Evolutionary conservation across 2,113 vertebrate genomes (phyloP).

Genomic region (Terrapene triunguis): DNA sequence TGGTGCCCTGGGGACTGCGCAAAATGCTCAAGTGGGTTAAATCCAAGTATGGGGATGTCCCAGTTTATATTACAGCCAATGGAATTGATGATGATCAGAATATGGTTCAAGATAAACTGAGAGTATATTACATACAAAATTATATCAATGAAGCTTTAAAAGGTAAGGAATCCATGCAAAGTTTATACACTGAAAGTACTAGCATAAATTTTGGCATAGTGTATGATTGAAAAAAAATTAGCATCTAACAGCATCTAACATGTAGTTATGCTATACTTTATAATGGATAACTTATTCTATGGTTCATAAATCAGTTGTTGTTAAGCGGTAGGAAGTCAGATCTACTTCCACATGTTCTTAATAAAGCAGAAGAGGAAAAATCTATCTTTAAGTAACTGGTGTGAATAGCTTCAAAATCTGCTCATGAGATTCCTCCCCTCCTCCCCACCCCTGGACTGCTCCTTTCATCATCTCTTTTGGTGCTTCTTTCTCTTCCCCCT

Average conservation of each 20-base stretch:
- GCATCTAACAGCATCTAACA: neutral
- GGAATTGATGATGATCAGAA: constrained; percentile 89
- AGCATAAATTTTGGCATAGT: neutral
- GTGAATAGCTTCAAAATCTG: neutral
- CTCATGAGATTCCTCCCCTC: constrained; percentile 10
- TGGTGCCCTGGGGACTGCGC: constrained; percentile 96
- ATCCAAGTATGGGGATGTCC: constrained; percentile 87
- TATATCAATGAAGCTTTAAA: constrained; percentile 97
- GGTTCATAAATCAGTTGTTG: neutral
- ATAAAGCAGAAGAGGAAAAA: neutral
- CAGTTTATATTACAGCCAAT: constrained; percentile 90
- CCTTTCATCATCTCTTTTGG: neutral
- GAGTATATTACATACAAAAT: constrained; percentile 91
- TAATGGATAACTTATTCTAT: neutral
- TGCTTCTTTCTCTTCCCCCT: constrained; percentile 31
- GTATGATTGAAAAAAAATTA: neutral
- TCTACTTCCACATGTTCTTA: neutral
- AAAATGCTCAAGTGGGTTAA: constrained; percentile 88
- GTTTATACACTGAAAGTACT: neutral
- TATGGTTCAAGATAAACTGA: constrained; percentile 86
- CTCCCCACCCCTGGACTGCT: neutral
- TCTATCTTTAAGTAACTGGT: neutral
- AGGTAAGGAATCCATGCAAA: constrained; percentile 83
- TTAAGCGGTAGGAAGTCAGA: neutral
- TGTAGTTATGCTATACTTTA: neutral